Percentiles rank a stretch among this genome's conserved stretches.
Evolutionary conservation across 2,888 invertebrate species (phyloP).

Genomic region (Philonicus albiceps): DNA sequence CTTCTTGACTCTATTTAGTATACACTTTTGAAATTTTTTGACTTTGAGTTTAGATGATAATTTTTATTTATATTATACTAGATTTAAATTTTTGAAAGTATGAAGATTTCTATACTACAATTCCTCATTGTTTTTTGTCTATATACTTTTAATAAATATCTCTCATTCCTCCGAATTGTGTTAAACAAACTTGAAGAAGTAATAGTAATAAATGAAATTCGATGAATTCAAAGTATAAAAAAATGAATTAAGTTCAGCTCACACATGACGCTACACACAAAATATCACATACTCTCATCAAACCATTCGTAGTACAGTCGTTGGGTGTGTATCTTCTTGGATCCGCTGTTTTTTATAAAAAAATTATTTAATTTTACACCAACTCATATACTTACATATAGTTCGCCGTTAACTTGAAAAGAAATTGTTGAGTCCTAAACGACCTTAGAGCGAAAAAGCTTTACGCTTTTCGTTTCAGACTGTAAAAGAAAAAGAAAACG

Average conservation of each 20-base stretch:
- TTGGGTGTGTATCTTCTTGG: neutral
- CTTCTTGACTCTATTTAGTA: no score
- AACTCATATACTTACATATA: slow-evolving; percentile 8
- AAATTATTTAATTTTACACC: neutral
- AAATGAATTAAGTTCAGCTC: neutral
- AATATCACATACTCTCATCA: neutral
- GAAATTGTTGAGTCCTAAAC: slow-evolving; percentile 34
- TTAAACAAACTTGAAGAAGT: no score
- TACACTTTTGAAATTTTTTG: no score
- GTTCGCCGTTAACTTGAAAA: slow-evolving; percentile 20
- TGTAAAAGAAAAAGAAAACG: slow-evolving; percentile 21
- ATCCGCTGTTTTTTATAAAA: neutral
- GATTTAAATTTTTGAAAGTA: no score
- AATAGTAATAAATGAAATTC: no score
- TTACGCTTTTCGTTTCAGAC: neutral
- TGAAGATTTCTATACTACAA: no score
- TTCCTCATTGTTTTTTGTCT: no score
- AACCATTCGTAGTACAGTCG: neutral
- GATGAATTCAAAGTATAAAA: no score
- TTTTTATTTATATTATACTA: no score
- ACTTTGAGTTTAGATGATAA: no score
- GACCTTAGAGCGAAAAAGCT: neutral
- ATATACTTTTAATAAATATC: no score
- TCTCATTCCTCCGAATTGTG: no score
- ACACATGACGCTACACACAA: neutral